These are phyloP conservation scores for Thelaira solivaga DNA, from an alignment of 2,888 invertebrate species.

Conservation along the genomic window DNA sequence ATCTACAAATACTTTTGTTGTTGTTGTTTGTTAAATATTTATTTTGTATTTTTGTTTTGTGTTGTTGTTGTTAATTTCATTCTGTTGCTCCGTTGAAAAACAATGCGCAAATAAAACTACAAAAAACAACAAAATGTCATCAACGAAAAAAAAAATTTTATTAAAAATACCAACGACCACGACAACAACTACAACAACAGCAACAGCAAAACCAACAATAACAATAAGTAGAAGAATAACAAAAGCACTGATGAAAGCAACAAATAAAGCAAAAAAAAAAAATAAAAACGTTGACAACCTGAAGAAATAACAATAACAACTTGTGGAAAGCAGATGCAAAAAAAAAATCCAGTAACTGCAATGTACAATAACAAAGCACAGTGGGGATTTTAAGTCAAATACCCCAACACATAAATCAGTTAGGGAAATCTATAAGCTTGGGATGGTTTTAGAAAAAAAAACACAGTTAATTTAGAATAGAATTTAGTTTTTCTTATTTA, in stretches of 20 bases:
- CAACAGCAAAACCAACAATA: constrained; percentile 26
- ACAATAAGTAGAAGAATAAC: constrained; percentile 37
- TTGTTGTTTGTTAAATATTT: constrained; percentile 11
- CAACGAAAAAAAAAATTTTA: constrained; percentile 46
- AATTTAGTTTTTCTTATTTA: too few relatives aligned
- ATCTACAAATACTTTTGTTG: constrained; percentile 27
- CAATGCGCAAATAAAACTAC: constrained; percentile 53
- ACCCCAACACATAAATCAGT: too few relatives aligned
- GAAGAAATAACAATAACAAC: constrained; percentile 44
- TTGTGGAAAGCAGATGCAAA: constrained; percentile 8
- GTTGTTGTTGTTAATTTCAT: constrained; percentile 9
- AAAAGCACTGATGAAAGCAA: constrained; percentile 20
- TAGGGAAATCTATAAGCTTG: too few relatives aligned
- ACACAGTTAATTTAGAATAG: too few relatives aligned
- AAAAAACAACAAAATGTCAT: constrained; percentile 51
- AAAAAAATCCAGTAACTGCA: constrained; percentile 11
- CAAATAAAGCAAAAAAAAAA: constrained; percentile 29
- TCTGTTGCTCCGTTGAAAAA: constrained; percentile 24
- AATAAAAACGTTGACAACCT: constrained; percentile 43
- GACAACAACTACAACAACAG: constrained; percentile 32
- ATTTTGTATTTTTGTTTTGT: too few relatives aligned
- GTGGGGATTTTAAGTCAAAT: too few relatives aligned
- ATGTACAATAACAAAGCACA: constrained; percentile 36
- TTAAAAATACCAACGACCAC: constrained; percentile 52
- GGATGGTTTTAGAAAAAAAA: too few relatives aligned